phyloP scores from a whole-genome alignment of 2,113 vertebrate species.

The Sander lucioperca region DNA sequence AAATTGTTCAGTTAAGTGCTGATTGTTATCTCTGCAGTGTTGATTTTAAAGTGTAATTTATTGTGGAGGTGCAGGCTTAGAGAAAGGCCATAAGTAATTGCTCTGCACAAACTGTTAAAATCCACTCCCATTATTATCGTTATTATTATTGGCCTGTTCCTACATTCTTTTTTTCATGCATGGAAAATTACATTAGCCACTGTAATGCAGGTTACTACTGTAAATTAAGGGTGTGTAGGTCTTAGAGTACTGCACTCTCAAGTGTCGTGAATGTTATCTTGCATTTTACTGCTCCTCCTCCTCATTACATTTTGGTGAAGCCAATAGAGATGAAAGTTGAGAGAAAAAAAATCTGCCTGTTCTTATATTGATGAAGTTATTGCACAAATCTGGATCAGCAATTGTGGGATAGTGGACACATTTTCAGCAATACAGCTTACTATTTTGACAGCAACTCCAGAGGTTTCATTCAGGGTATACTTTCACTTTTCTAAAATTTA shows the following conservation, averaged over 20 bases:
- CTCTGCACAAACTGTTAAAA: conserved; percentile 21
- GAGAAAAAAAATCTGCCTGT: background rate
- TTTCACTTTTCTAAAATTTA: conserved; percentile 25
- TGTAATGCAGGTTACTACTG: conserved; percentile 3
- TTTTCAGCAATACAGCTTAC: conserved; percentile 40
- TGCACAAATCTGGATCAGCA: conserved; percentile 17
- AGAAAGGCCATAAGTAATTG: conserved; percentile 32
- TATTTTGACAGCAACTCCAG: conserved; percentile 47
- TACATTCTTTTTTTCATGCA: conserved; percentile 4
- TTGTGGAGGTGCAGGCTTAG: conserved; percentile 4
- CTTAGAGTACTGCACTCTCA: background rate
- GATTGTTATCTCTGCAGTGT: conserved; percentile 38
- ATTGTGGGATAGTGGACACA: conserved; percentile 2
- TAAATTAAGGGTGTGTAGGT: background rate
- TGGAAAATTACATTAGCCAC: conserved; percentile 22
- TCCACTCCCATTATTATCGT: conserved; percentile 30
- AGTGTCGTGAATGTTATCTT: background rate
- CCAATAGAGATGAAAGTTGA: conserved; percentile 23
- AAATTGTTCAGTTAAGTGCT: conserved; percentile 30
- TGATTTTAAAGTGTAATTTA: conserved; percentile 25
- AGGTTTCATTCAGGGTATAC: conserved; percentile 12
- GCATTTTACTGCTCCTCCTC: conserved; percentile 7
- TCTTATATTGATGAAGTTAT: conserved; percentile 29
- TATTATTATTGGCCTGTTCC: conserved; percentile 38
- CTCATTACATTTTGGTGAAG: conserved; percentile 3